Conservation (phyloP, 2,888 invertebrate genomes). For the Stenodera caucasica region DNA sequence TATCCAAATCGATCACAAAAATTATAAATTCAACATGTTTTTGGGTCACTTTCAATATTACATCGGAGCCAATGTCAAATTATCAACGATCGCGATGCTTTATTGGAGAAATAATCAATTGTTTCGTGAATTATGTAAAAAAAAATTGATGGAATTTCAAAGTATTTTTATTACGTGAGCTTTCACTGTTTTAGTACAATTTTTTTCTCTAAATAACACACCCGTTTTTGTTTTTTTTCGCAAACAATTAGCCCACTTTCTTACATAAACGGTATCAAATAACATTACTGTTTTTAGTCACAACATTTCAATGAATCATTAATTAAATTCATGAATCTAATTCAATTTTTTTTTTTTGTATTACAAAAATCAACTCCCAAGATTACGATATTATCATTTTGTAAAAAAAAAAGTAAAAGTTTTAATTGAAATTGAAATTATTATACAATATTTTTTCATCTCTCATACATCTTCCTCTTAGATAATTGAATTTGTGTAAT, state of each 20-base stretch:
- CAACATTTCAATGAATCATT: neutral
- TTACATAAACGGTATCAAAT: neutral
- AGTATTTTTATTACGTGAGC: too few relatives aligned
- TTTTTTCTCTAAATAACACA: neutral
- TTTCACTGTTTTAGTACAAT: neutral
- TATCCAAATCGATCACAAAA: too few relatives aligned
- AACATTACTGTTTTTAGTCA: neutral
- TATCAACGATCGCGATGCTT: too few relatives aligned
- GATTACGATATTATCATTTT: neutral
- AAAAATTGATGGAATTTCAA: too few relatives aligned
- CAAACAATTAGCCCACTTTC: constrained; percentile 10
- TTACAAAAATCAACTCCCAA: neutral
- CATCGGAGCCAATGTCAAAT: too few relatives aligned
- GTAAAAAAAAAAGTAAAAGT: constrained; percentile 21
- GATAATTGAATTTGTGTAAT: constrained; percentile 18
- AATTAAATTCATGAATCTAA: neutral
- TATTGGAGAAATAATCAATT: too few relatives aligned
- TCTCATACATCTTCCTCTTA: constrained; percentile 18
- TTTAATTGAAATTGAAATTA: constrained; percentile 1
- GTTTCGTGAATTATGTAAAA: too few relatives aligned
- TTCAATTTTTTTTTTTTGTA: neutral
- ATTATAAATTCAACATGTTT: too few relatives aligned
- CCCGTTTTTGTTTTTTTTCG: neutral
- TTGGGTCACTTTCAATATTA: too few relatives aligned
- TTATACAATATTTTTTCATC: constrained; percentile 18